phyloP scores from a whole-genome alignment of 2,888 invertebrate species.

The Pyrochroa serraticornis region DNA sequence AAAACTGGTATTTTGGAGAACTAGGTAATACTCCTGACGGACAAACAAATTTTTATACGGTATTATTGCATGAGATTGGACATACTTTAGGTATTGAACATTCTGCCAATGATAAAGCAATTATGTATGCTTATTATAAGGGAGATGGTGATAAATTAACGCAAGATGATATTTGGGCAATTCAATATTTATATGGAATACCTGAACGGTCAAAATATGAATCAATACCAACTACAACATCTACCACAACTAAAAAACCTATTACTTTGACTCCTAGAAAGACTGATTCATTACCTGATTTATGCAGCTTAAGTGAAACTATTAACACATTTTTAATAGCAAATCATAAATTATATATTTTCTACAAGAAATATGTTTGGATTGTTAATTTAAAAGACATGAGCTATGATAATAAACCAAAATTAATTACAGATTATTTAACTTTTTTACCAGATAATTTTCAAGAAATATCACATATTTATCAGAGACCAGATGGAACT shows the following conservation, averaged over 20 bases:
- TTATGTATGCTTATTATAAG: conserved; percentile 9
- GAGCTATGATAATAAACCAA: conserved; percentile 8
- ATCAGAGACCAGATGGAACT: conserved; percentile 11
- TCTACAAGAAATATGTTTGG: conserved; percentile 5
- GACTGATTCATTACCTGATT: conserved; percentile 2
- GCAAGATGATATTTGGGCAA: conserved; percentile 8
- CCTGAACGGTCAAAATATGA: conserved; percentile 11
- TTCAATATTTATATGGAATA: no score
- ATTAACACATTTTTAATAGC: conserved; percentile 9
- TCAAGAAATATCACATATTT: conserved; percentile 10
- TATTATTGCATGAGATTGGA: no score
- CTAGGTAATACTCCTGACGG: no score
- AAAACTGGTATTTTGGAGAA: no score
- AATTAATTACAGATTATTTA: conserved; percentile 14
- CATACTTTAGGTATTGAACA: no score
- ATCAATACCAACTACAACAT: conserved; percentile 14
- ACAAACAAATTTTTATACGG: no score
- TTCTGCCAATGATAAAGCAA: conserved; percentile 4
- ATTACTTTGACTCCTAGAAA: neutral
- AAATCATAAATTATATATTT: conserved; percentile 8
- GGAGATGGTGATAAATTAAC: conserved; percentile 7
- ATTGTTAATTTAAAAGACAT: conserved; percentile 5
- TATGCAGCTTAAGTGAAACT: conserved; percentile 1
- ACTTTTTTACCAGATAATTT: conserved; percentile 10
- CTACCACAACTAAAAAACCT: conserved; percentile 13